phyloP scores from a whole-genome alignment of 53 echinoderm and acorn worm genomes.

The Echinarachnius parma region DNA sequence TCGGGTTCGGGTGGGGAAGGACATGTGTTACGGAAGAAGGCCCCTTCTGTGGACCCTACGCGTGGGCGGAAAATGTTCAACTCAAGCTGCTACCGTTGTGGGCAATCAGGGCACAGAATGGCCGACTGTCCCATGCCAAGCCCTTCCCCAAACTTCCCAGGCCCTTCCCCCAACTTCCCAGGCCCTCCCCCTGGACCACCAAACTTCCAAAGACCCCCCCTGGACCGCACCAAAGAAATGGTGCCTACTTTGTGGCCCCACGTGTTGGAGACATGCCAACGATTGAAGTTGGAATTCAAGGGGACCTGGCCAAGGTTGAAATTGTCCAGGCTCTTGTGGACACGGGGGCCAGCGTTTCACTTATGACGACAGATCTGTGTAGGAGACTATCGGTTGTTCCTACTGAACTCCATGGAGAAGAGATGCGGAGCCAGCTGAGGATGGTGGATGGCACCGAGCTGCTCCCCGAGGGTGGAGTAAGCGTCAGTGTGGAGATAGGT shows the following conservation, averaged over 20 bases:
- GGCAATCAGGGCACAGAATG: slow-evolving; percentile 32
- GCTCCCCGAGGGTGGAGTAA: slow-evolving; percentile 3
- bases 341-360: slow-evolving; percentile 30
- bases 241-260: neutral
- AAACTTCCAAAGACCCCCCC: neutral
- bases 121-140: slow-evolving; percentile 10
- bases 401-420: neutral
- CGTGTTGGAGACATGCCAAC: slow-evolving; percentile 10
- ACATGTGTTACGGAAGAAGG: neutral
- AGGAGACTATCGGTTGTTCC: slow-evolving; percentile 11
- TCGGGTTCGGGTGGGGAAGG: neutral
- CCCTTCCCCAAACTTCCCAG: neutral
- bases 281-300: neutral
- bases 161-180: neutral
- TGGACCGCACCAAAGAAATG: neutral
- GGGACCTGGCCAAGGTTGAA: neutral
- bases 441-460: slow-evolving; percentile 21
- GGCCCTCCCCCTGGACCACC: too few species aligned
- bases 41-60: neutral
- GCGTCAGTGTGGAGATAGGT: slow-evolving; percentile 12
- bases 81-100: slow-evolving; percentile 22
- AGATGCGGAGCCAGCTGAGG: neutral
- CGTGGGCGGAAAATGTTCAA: neutral
- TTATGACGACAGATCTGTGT: slow-evolving; percentile 10
- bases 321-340: slow-evolving; percentile 33